Evolutionary conservation across 1,140 invertebrate genomes (phyloP).

Genomic region (Littorina saxatilis): DNA sequence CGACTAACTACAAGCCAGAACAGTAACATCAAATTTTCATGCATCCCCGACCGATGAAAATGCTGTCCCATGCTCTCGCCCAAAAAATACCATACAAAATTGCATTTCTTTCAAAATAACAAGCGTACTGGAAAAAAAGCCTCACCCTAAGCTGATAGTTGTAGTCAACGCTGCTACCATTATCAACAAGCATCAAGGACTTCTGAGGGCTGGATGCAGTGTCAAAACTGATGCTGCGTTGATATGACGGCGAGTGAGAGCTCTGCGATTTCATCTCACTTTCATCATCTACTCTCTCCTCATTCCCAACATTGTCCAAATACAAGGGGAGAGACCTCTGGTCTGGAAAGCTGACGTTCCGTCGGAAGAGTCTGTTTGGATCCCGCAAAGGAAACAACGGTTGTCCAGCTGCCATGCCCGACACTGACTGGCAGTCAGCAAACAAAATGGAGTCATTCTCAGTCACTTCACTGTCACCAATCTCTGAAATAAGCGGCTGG

Average conservation of each 20-base stretch:
- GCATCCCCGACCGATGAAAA: too few relatives aligned
- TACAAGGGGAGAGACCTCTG: not conserved
- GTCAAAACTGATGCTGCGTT: slow-evolving; percentile 53
- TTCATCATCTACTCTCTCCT: slow-evolving; percentile 35
- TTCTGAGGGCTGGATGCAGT: slow-evolving; percentile 16
- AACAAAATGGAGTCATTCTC: not conserved
- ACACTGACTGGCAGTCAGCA: not conserved
- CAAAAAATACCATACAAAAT: too few relatives aligned
- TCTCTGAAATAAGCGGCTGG: slow-evolving; percentile 26
- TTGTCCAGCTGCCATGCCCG: not conserved
- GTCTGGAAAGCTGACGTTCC: slow-evolving; percentile 12
- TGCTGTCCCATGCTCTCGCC: too few relatives aligned
- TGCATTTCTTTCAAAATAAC: not conserved
- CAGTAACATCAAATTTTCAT: too few relatives aligned
- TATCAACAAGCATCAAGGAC: not conserved
- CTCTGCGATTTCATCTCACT: not conserved
- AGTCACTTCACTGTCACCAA: not conserved
- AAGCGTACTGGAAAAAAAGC: not conserved
- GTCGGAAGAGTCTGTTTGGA: not conserved
- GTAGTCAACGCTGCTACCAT: not conserved
- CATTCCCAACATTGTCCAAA: slow-evolving; percentile 12
- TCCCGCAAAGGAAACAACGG: not conserved
- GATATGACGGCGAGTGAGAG: slow-evolving; percentile 8
- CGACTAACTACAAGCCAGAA: too few relatives aligned
- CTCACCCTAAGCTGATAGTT: slow-evolving; percentile 38